These are phyloP conservation scores for Pluvianellus socialis DNA, from an alignment of 2,113 vertebrate genomes.

Conservation along the genomic window DNA sequence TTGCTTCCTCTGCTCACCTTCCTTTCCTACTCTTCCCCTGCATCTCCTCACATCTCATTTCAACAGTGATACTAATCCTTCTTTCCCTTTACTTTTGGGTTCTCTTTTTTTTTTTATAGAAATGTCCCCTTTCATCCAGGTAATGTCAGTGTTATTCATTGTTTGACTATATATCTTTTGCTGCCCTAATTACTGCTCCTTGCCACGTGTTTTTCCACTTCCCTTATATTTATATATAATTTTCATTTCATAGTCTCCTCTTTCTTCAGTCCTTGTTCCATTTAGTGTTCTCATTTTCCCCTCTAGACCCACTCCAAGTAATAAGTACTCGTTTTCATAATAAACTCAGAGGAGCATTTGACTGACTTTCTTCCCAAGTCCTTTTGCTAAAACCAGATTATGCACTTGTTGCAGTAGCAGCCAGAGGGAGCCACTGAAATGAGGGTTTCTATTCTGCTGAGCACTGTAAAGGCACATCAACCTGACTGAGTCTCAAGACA, in stretches of 20 bases:
- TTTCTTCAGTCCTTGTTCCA: background rate
- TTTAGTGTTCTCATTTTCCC: background rate
- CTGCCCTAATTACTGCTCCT: background rate
- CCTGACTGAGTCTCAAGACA: background rate
- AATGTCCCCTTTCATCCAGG: background rate
- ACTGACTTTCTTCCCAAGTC: background rate
- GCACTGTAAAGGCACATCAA: background rate
- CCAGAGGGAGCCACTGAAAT: background rate
- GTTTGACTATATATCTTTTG: background rate
- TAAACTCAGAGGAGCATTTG: background rate
- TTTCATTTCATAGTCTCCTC: background rate
- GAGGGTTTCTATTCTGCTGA: background rate
- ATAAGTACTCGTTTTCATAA: background rate
- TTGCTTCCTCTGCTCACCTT: background rate
- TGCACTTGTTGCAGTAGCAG: background rate
- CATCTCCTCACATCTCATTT: background rate
- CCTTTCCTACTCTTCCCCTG: background rate
- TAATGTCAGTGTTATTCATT: background rate
- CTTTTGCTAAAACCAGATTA: background rate
- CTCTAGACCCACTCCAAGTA: background rate
- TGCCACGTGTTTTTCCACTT: background rate
- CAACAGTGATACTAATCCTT: background rate
- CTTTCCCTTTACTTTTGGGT: background rate
- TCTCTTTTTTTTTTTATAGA: background rate
- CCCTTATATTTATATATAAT: background rate